Percentiles rank a stretch among this genome's conserved stretches.
These are phyloP conservation scores for Bombus terrestris DNA, from an alignment of 1,140 invertebrate species.

Conservation along the genomic window DNA sequence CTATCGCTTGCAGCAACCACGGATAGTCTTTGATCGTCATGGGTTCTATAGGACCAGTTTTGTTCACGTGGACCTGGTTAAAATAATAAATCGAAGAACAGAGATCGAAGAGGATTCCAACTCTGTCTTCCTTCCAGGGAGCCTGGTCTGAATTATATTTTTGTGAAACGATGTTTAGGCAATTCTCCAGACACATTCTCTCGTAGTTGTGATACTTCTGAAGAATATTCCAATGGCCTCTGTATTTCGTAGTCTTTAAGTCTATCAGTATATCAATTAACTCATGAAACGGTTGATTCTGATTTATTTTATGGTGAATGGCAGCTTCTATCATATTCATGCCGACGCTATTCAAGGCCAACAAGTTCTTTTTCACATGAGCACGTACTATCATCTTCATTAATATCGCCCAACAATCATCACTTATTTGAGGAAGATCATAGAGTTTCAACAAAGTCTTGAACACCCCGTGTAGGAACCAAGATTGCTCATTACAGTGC, in stretches of 20 bases:
- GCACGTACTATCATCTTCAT: constrained; percentile 57
- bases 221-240: constrained; percentile 49
- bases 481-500: constrained; percentile 70
- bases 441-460: constrained; percentile 40
- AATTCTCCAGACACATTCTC: constrained; percentile 59
- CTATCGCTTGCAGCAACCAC: constrained; percentile 53
- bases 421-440: constrained; percentile 36
- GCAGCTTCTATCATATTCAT: constrained; percentile 20
- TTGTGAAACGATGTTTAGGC: neutral
- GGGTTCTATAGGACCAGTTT: neutral
- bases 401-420: constrained; percentile 56
- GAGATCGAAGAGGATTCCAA: neutral
- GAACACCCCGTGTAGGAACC: constrained; percentile 48
- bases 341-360: accelerated
- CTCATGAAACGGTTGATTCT: constrained; percentile 49
- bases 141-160: neutral
- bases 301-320: constrained; percentile 55
- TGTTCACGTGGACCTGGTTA: constrained; percentile 49
- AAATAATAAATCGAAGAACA: constrained; percentile 62
- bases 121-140: neutral
- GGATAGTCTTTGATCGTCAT: constrained; percentile 65
- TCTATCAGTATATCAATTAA: constrained; percentile 47
- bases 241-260: neutral
- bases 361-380: constrained; percentile 47
- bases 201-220: constrained; percentile 60